phyloP scores from a whole-genome alignment of 2,888 invertebrate genomes.

The Rhodophaea formosa region DNA sequence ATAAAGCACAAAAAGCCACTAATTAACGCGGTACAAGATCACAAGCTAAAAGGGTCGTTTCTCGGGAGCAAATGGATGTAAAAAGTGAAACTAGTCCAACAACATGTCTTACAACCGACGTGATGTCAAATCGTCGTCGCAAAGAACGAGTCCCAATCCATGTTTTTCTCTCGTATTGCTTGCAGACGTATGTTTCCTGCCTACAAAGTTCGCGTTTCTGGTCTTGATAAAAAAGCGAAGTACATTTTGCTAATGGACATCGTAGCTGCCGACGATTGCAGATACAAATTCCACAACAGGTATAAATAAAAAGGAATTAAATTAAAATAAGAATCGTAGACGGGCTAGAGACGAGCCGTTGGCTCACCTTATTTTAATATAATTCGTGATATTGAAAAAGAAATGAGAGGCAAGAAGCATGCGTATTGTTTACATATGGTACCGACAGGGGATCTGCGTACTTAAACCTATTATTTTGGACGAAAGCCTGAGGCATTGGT shows the following conservation, averaged over 20 bases:
- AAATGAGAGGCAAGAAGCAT: slow-evolving; percentile 84
- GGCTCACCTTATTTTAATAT: slow-evolving; percentile 75
- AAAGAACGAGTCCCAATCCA: slow-evolving; percentile 74
- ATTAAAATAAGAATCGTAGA: slow-evolving; percentile 71
- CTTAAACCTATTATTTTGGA: slow-evolving; percentile 34
- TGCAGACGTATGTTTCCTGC: slow-evolving; percentile 99
- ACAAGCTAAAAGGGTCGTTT: slow-evolving; percentile 71
- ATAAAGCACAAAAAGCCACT: slow-evolving; percentile 36
- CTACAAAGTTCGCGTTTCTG: slow-evolving; percentile 97
- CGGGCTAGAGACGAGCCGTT: slow-evolving; percentile 37
- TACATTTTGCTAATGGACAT: slow-evolving; percentile 99
- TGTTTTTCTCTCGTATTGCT: slow-evolving; percentile 82
- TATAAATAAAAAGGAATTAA: slow-evolving; percentile 80
- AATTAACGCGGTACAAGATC: slow-evolving; percentile 66
- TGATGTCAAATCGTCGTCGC: slow-evolving; percentile 77
- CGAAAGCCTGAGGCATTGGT: slow-evolving; percentile 30
- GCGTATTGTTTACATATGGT: slow-evolving; percentile 70
- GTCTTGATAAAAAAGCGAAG: slow-evolving; percentile 98
- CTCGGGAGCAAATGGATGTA: slow-evolving; percentile 51
- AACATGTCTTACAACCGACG: slow-evolving; percentile 76
- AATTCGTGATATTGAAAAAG: slow-evolving; percentile 66
- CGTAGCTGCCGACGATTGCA: slow-evolving; percentile 97
- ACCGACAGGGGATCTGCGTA: slow-evolving; percentile 67
- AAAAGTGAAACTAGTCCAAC: slow-evolving; percentile 69
- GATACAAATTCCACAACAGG: slow-evolving; percentile 97